Base-by-base conservation (phyloP, 2,113 vertebrate species). In the Tinamus guttatus region DNA sequence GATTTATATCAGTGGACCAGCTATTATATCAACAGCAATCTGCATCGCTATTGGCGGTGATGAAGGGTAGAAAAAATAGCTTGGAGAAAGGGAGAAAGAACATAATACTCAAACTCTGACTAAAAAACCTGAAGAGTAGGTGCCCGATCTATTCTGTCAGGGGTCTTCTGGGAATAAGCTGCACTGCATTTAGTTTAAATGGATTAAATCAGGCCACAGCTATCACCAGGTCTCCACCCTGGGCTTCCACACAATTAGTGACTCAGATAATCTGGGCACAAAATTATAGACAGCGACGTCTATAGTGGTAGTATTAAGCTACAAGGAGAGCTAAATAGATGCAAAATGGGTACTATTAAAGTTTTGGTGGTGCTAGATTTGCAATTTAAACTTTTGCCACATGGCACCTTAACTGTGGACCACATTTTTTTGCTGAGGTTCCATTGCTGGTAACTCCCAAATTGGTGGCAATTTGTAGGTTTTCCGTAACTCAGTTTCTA, bases 1-100 rank as follows among this genome's bases (percentile, higher is more conserved):
- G 85, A 81, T 96, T 92, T 95, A 24, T 88, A 64, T 75, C 76
- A 81, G 45, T 68, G 62, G 52, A 58, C 62, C 60, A 69, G 65
- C 58, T 86, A 84, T 92, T 84, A 75, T 52, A 63, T 30, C 74
- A 86, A 76, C 54, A 93, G 27, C 56, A 84, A 84, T 88, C 82
- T 90, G 60, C 87, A 68, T 81, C 69, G 90, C 4, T 22, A n/a
- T 18, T 90, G 52, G 65, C 62, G 43, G 21, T 90, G 88, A 87
- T 79, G 73, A 81, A 73, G 62, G 40, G 45, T 49, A 24, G 77
- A 81, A 93, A 88, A 71, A 94, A 21, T 36, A 84, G 34, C 52
- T 93, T 60, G 36, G 82, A 89, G 24, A 32, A 93, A 87, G 36
- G 67, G 3, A 81, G 40, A 54, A 67, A 54, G 36, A 93, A 34